These are phyloP conservation scores for Condylura cristata DNA, from an alignment of 2,113 vertebrate genomes.

Conservation along the genomic window DNA sequence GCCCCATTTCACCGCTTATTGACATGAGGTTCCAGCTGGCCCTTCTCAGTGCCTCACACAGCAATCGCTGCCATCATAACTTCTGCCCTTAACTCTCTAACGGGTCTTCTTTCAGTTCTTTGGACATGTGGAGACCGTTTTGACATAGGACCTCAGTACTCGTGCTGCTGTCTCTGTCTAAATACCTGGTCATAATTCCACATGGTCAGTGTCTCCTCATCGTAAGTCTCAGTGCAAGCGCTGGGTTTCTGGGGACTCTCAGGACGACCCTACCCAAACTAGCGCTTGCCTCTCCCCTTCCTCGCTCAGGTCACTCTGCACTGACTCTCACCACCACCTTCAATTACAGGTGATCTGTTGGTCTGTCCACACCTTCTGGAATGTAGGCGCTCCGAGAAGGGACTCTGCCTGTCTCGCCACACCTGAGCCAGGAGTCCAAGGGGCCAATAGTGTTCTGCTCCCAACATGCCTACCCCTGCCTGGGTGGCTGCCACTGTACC, in stretches of 20 bases:
- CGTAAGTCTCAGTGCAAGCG: background rate
- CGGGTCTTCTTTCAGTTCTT: background rate
- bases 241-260: background rate
- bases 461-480: background rate
- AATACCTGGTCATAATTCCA: background rate
- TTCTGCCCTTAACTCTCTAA: background rate
- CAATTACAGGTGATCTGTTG: background rate
- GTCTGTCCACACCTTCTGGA: background rate
- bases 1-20: slow-evolving; percentile 14
- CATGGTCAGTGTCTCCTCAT: background rate
- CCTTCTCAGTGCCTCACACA: background rate
- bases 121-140: background rate
- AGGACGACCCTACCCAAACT: background rate
- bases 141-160: background rate
- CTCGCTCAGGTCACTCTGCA: background rate
- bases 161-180: background rate
- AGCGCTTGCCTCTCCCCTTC: too few species aligned
- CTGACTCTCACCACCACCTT: background rate
- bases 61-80: background rate
- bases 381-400: too few species aligned
- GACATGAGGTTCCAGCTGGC: background rate
- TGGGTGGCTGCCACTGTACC: background rate
- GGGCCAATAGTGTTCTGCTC: background rate
- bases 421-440: background rate
- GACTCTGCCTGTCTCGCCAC: too few species aligned